phyloP scores from a whole-genome alignment of 2,113 vertebrate genomes.

The Paratilapia polleni region DNA sequence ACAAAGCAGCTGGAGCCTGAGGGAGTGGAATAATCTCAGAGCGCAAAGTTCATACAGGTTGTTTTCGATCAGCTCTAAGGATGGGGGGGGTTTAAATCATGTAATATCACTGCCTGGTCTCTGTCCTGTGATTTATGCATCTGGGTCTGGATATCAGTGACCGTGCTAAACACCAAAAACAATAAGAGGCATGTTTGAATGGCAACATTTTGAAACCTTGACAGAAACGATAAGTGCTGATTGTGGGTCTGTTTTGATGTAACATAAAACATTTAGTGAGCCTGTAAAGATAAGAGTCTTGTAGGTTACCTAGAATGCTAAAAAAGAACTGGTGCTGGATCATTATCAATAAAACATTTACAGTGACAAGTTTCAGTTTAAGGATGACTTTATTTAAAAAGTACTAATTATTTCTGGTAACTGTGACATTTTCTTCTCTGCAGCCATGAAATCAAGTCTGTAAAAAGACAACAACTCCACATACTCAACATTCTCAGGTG shows the following conservation, averaged over 20 bases:
- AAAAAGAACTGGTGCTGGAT: background rate
- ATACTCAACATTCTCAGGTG: conserved; percentile 67
- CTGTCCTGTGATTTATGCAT: background rate
- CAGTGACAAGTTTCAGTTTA: background rate
- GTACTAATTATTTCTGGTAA: background rate
- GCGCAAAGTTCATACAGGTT: conserved; percentile 19
- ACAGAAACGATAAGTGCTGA: background rate
- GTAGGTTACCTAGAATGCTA: background rate
- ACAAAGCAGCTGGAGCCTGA: conserved; percentile 13
- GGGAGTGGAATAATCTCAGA: conserved; percentile 30
- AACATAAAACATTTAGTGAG: conserved; percentile 31
- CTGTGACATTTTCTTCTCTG: conserved; percentile 4
- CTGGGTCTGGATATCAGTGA: background rate
- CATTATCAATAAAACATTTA: conserved; percentile 10
- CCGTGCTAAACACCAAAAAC: background rate
- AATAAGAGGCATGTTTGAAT: background rate
- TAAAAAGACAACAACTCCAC: conserved; percentile 12
- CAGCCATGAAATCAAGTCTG: conserved; percentile 37
- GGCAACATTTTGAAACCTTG: background rate
- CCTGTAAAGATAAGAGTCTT: conserved; percentile 53
- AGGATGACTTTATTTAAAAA: background rate
- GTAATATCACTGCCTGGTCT: background rate
- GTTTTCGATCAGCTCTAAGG: conserved; percentile 15
- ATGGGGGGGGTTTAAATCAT: background rate
- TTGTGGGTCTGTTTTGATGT: background rate